A percentile compares a stretch with the other conserved stretches of the same genome.
phyloP scores from a whole-genome alignment of 1,140 invertebrate species.

The Brachionus sp. region DNA sequence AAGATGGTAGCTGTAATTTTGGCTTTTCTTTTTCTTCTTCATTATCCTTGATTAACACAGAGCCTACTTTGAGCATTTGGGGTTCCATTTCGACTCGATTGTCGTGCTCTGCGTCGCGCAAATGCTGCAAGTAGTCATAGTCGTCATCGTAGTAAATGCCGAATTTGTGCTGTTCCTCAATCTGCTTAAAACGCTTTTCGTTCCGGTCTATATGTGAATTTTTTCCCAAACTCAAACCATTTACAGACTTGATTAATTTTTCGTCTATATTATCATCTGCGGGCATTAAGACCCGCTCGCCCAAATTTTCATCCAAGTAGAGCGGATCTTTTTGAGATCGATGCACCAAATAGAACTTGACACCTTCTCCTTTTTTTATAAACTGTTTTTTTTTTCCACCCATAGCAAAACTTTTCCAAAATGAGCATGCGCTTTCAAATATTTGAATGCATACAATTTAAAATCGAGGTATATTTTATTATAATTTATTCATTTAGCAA shows the following conservation, averaged over 20 bases:
- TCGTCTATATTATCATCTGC: not conserved
- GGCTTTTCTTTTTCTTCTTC: conserved; percentile 30
- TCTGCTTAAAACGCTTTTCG: conserved; percentile 51
- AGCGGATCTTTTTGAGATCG: conserved; percentile 87
- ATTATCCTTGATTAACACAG: not conserved
- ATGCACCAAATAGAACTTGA: conserved; percentile 85
- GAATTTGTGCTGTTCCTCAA: conserved; percentile 78
- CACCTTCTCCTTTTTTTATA: conserved; percentile 83
- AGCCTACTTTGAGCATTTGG: conserved; percentile 10
- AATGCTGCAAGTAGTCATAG: conserved; percentile 89
- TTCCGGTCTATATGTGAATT: not conserved
- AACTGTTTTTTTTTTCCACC: conserved; percentile 70
- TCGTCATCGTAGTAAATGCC: conserved; percentile 94
- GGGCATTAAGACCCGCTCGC: conserved; percentile 74
- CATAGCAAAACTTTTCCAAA: conserved; percentile 13
- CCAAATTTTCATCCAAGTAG: conserved; percentile 77
- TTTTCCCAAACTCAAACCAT: conserved; percentile 47
- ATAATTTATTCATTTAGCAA: too few relatives aligned
- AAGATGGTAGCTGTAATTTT: conserved; percentile 72
- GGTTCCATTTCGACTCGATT: conserved; percentile 5
- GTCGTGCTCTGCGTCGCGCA: conserved; percentile 64
- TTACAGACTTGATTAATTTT: conserved; percentile 37
- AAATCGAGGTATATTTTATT: too few relatives aligned
- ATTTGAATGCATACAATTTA: not conserved
- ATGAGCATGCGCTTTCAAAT: not conserved